phyloP scores from a whole-genome alignment of 2,797 vertebrate species.

The Coendou prehensilis region DNA sequence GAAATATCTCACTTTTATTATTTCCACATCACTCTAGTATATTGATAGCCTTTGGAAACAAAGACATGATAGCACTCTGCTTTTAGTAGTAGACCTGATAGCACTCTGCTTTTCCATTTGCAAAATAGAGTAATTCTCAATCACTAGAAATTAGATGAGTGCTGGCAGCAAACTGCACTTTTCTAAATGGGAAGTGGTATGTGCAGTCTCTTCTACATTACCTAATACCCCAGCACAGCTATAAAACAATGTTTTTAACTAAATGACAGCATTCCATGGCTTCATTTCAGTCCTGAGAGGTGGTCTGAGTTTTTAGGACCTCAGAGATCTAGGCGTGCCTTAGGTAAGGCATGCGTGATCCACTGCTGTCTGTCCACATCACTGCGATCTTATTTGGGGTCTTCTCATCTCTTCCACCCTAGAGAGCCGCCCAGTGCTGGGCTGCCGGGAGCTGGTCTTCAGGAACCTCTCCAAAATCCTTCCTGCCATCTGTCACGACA shows the following conservation, averaged over 20 bases:
- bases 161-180: background rate
- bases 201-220: background rate
- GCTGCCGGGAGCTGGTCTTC: conserved; percentile 96
- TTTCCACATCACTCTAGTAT: background rate
- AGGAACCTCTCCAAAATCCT: conserved; percentile 95
- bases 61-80: background rate
- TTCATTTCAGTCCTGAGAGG: background rate
- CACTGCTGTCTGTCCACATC: rapidly evolving
- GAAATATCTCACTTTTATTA: background rate
- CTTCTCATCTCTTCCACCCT: background rate
- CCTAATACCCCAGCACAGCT: background rate
- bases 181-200: background rate
- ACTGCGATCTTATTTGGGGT: background rate
- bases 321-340: background rate
- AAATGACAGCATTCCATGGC: background rate
- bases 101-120: background rate
- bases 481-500: conserved; percentile 93
- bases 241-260: background rate
- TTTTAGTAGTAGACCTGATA: background rate
- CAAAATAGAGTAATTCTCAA: background rate
- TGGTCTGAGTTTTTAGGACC: background rate
- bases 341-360: rapidly evolving
- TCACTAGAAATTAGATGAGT: background rate
- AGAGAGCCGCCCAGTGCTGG: conserved; percentile 94
- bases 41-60: background rate